phyloP scores from a whole-genome alignment of 2,113 vertebrate genomes.

The Arizona elegans region DNA sequence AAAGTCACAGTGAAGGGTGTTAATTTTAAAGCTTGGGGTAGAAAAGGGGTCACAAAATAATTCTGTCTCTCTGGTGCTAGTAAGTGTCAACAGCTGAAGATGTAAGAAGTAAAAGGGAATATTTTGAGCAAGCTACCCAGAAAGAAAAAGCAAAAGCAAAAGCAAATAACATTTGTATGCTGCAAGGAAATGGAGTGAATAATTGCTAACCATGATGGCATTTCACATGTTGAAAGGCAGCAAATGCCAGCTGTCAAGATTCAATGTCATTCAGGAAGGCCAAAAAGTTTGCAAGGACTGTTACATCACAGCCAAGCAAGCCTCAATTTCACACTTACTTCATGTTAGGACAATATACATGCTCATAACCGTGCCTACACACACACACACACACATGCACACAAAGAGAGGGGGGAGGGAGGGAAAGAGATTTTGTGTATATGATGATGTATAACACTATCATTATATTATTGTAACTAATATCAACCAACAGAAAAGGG shows the following conservation, averaged over 20 bases:
- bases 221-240: background rate
- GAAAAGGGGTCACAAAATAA: background rate
- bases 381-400: background rate
- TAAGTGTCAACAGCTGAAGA: fast-evolving
- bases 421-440: background rate
- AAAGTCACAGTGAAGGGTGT: constrained; percentile 18
- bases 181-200: fast-evolving
- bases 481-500: background rate
- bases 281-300: background rate
- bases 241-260: background rate
- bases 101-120: constrained; percentile 2
- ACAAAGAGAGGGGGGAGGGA: fast-evolving
- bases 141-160: constrained; percentile 3
- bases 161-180: background rate
- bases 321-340: background rate
- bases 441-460: background rate
- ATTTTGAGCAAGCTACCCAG: background rate
- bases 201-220: fast-evolving
- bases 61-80: background rate
- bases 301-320: fast-evolving
- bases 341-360: background rate
- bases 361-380: background rate
- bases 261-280: fast-evolving
- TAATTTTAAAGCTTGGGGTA: constrained; percentile 22
- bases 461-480: background rate